Conservation (phyloP, 2,888 invertebrate species). For the Cephus sareptanus region DNA sequence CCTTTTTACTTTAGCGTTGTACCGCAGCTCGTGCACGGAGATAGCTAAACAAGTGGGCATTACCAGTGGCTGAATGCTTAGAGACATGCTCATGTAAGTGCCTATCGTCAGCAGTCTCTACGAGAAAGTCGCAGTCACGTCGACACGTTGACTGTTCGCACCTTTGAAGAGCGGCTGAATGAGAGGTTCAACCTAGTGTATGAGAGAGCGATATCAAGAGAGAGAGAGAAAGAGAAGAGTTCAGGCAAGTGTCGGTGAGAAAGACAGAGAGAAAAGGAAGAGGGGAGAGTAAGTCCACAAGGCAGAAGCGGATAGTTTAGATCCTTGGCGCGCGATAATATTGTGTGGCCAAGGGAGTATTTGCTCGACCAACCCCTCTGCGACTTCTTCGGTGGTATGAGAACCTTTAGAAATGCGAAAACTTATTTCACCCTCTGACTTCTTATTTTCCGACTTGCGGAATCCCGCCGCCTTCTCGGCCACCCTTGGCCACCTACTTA, state of each 20-base stretch:
- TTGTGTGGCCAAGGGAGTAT: constrained; percentile 51
- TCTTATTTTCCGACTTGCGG: constrained; percentile 9
- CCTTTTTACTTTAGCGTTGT: too few relatives aligned
- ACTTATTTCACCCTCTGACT: constrained; percentile 38
- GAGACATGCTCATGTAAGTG: too few relatives aligned
- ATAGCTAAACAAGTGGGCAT: too few relatives aligned
- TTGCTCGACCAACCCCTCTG: constrained; percentile 37
- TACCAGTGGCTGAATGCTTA: too few relatives aligned
- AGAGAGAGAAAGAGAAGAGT: neutral
- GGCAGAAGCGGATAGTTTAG: constrained; percentile 43
- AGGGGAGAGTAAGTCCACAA: constrained; percentile 5
- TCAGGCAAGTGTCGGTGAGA: neutral
- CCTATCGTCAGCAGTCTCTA: neutral
- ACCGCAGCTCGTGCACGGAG: too few relatives aligned
- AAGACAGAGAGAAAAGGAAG: neutral
- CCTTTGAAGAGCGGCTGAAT: neutral
- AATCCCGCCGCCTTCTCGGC: constrained; percentile 9
- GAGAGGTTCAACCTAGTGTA: neutral
- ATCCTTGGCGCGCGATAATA: constrained; percentile 55
- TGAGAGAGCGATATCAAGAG: neutral
- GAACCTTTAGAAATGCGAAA: constrained; percentile 44
- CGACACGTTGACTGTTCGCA: neutral
- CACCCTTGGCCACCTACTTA: neutral
- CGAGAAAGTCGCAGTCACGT: neutral
- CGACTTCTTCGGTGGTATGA: constrained; percentile 10